These are phyloP conservation scores for Lagopus muta DNA, from an alignment of 2,113 vertebrate species.

Conservation along the genomic window DNA sequence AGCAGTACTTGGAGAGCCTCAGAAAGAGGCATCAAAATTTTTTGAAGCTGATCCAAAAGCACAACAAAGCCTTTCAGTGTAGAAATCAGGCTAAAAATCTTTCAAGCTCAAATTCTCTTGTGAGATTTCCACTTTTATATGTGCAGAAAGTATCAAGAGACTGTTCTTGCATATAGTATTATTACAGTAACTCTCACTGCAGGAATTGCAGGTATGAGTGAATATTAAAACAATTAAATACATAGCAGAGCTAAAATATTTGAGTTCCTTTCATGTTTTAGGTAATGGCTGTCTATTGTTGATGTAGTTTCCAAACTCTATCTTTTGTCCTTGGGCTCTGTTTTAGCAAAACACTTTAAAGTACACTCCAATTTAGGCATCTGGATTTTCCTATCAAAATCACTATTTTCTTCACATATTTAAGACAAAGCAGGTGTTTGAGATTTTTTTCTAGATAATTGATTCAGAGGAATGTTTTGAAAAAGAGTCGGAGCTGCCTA, in stretches of 20 bases:
- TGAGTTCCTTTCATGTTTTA: constrained; percentile 46
- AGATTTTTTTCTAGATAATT: constrained; percentile 1
- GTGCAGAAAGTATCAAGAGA: constrained; percentile 15
- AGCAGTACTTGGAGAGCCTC: constrained; percentile 28
- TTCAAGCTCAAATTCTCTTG: constrained; percentile 63
- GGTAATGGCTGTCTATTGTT: not conserved
- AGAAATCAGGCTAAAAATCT: constrained; percentile 60
- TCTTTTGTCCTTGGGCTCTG: constrained; percentile 42
- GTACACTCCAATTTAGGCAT: not conserved
- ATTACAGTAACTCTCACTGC: constrained; percentile 26
- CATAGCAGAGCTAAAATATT: constrained; percentile 22
- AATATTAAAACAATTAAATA: constrained; percentile 56
- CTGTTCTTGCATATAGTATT: constrained; percentile 16
- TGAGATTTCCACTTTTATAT: constrained; percentile 36
- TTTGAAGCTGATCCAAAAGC: constrained; percentile 48
- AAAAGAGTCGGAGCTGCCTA: not conserved
- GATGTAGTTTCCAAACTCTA: constrained; percentile 6
- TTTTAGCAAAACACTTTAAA: constrained; percentile 43
- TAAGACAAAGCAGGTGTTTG: constrained; percentile 37
- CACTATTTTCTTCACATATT: not conserved
- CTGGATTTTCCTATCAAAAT: constrained; percentile 49
- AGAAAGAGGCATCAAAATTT: constrained; percentile 33
- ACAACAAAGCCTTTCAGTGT: constrained; percentile 35
- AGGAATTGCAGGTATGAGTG: constrained; percentile 28
- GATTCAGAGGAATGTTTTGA: not conserved